Conservation (phyloP, 2,888 invertebrate species). For the Trissolcus brochymenae region DNA sequence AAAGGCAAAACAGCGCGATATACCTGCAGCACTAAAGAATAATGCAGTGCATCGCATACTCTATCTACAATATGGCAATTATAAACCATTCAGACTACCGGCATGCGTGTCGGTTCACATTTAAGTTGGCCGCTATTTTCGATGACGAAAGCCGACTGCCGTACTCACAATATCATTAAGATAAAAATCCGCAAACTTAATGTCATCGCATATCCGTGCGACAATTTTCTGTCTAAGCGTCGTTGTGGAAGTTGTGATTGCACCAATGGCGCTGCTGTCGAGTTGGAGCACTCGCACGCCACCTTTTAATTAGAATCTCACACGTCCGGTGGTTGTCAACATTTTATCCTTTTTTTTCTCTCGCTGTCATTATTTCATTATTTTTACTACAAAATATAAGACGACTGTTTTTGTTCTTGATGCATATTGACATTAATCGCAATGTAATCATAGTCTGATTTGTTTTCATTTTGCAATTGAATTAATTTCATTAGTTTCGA, state of each 20-base stretch:
- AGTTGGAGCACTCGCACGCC: slow-evolving; percentile 36
- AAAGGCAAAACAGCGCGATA: slow-evolving; percentile 55
- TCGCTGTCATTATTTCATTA: background rate
- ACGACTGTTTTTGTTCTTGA: too few relatives aligned
- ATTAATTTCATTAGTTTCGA: too few relatives aligned
- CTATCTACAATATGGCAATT: slow-evolving; percentile 70
- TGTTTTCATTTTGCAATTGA: too few relatives aligned
- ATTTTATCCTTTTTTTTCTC: slow-evolving; percentile 8
- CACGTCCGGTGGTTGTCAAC: slow-evolving; percentile 34
- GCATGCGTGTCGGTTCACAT: slow-evolving; percentile 68
- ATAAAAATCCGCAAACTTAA: slow-evolving; percentile 69
- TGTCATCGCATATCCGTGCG: slow-evolving; percentile 65
- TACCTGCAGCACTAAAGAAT: slow-evolving; percentile 50
- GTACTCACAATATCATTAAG: slow-evolving; percentile 64
- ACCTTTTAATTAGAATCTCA: slow-evolving; percentile 59
- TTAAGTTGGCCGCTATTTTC: slow-evolving; percentile 63
- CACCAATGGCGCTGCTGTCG: slow-evolving; percentile 36
- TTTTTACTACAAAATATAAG: too few relatives aligned
- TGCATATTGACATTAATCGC: too few relatives aligned
- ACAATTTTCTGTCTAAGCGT: slow-evolving; percentile 58
- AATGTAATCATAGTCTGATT: too few relatives aligned
- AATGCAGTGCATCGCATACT: slow-evolving; percentile 65
- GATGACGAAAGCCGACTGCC: slow-evolving; percentile 47
- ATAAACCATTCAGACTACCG: slow-evolving; percentile 69
- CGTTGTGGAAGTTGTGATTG: slow-evolving; percentile 36